Evolutionary conservation across 2,113 vertebrate genomes (phyloP), one percentile per base, ranked within the genome.

Genomic region (Istiophorus platypterus): DNA sequence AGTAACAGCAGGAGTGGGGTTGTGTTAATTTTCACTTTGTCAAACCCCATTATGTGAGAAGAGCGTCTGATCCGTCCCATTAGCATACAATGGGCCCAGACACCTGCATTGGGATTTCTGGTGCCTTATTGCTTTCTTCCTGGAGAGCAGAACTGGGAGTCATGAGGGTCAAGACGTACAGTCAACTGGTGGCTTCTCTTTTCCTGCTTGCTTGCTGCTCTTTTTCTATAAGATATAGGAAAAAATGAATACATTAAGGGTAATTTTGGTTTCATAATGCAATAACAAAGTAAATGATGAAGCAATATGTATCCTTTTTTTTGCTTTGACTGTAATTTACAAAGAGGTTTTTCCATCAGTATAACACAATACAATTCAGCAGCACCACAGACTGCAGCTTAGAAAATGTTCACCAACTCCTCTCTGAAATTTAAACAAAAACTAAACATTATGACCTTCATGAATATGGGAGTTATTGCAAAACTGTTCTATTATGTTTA

Each of bases 1-100:
- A 89, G 85, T 81, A 92, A 85, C 91, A 94, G 89, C 91, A 93
- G 92, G 87, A 91, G 85, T 89, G 90, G 66, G 88, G 82, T 85
- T 91, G 87, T 94, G 91, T 89, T 93, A 89, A 93, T 95, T 94
- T 94, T 92, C 94, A 94, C 91, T 90, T 94, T 94, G 94, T 95
- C 93, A 95, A 93, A 92, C 88, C 85, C 84, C 80, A 89, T 94
- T 92, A 93, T 92, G 92, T 92, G 92, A 92, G 83, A 90, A 90
- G 86, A 88, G 77, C 70, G 52, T 84, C 91, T 92, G 86, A 87
- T 90, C 84, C 77, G 65, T 66, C 14, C 74, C 74, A 92, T 93
- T 92, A 92, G 56, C 89, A 93, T 91, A 91, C 78, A 84, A 59
- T 76, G 72, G 81, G 85, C 78, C 81, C 80, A 88, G 78, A 85